These are phyloP conservation scores for Apotomis betuletana DNA, from an alignment of 2,888 invertebrate genomes.

Conservation along the genomic window DNA sequence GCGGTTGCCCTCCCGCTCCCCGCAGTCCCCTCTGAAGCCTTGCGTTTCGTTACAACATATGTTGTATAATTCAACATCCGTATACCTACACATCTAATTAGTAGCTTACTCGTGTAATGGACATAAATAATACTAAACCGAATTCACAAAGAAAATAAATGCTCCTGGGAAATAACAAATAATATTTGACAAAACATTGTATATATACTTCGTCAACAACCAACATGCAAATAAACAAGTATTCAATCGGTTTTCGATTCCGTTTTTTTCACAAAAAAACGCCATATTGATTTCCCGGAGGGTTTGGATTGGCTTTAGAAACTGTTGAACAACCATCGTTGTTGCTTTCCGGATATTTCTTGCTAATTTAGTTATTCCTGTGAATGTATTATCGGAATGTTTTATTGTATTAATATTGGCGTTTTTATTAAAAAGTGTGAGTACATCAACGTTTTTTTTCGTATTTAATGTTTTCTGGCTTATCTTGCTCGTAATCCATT, in stretches of 20 bases:
- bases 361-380: not conserved
- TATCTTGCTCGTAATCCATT: no score
- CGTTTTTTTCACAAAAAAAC: conserved; percentile 12
- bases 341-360: not conserved
- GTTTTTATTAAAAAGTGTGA: no score
- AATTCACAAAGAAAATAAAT: conserved; percentile 1
- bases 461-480: no score
- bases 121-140: not conserved
- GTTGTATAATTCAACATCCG: no score
- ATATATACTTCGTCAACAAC: not conserved
- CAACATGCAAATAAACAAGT: not conserved
- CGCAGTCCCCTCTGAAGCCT: no score
- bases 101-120: not conserved
- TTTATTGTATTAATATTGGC: no score
- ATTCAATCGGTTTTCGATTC: not conserved
- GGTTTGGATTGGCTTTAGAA: conserved; percentile 15
- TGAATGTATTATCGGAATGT: no score
- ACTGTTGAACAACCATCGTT: not conserved
- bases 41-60: no score
- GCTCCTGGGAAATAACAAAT: not conserved
- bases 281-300: conserved; percentile 23
- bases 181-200: not conserved
- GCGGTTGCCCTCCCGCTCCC: no score
- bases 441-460: no score
- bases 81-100: no score